Base-by-base conservation (phyloP, 2,797 vertebrate species). In the Rhinoraja longicauda region DNA sequence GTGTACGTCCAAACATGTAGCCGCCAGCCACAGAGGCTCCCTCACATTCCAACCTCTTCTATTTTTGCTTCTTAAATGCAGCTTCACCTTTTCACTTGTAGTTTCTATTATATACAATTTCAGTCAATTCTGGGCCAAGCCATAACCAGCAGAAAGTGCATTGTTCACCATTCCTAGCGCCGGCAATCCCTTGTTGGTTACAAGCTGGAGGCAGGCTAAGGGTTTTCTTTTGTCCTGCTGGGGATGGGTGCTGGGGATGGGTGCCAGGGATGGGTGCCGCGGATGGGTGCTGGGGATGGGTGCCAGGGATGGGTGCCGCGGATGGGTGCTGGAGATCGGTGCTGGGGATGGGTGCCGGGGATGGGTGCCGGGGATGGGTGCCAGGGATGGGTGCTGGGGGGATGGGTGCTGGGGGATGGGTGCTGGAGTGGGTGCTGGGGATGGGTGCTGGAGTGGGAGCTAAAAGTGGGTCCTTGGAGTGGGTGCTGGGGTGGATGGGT, bases 21-120 rank as follows among this genome's bases (percentile, higher is more conserved):
- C 84, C 59, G 64, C 57, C 8, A 88, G n/a, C 59, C 59, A 17
- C 32, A 62, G 84, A 64, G n/a, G 17, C 59, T 2, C 4, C 6
- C 59, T 64, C 1, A 0, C n/a, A 21, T 64, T 64, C 84, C n/a
- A 67, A 67, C 59, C 17, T 36, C 62, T n/a, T n/a, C 59, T 88
- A 67, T 88, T 88, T 88, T 36, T 67, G 17, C 59, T 21, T 62
- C 62, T 36, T 67, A 88, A 67, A 6, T 88, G 15, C 36, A 67
- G n/a, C 62, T 21, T 88, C 24, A 64, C 36, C 7, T 67, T 88
- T 64, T 88, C 29, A 36, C 88, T 24, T 88, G 84, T 32, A 36
- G 59, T 88, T 88, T 36, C 84, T 36, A 88, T 59, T n/a, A 26
- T n/a, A 7, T 67, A 67, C 62, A 88, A 67, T 88, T 88, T 67